Evolutionary conservation across 2,797 vertebrate genomes (phyloP), one percentile per base, ranked within the genome.

Genomic region (Etheostoma perlongum): DNA sequence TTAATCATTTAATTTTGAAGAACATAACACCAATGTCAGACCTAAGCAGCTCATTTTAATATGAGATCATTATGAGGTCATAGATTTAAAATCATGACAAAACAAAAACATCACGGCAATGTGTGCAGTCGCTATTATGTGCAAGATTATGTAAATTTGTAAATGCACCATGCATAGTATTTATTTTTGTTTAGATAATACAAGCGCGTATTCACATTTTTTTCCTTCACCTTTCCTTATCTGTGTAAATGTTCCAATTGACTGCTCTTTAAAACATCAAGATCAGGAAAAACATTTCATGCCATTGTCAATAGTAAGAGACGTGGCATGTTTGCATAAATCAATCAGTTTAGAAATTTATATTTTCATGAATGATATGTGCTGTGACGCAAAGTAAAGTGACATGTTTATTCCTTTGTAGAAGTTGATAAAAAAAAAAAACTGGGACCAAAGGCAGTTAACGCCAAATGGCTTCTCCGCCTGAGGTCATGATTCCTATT

Each of bases 381-480:
- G 9, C 21, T 66, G 58, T 67, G 21, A 67, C 57, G 55, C 16
- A 33, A 12, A 59, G 12, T 19, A 2, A 5, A 18, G 13, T 47
- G 72, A 44, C 53, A 44, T 2, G 9, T 40, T 27, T 23, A 62
- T 62, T 77, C 54, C 59, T 57, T 59, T 54, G 27, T 16, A 27
- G 30, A 58, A 54, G 68, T 64, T 64, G 9, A 30, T 51, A 47
- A 30, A 30, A 27, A 27, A 3, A 30, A 30, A 30, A 30, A 30
- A 30, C 64, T 59, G 36, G 40, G 75, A 86, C 73, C 87, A 85
- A 85, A 80, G 69, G 79, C 79, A 57, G 59, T 90, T 84, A 77
- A 83, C 79, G 53, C 68, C 27, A 85, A 89, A 89, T 85, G 76
- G 72, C 42, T 89, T 73, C 52, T 51, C 21, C 30, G 76, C 86